Conservation (phyloP, 2,888 invertebrate genomes). For the Diloba caeruleocephala region DNA sequence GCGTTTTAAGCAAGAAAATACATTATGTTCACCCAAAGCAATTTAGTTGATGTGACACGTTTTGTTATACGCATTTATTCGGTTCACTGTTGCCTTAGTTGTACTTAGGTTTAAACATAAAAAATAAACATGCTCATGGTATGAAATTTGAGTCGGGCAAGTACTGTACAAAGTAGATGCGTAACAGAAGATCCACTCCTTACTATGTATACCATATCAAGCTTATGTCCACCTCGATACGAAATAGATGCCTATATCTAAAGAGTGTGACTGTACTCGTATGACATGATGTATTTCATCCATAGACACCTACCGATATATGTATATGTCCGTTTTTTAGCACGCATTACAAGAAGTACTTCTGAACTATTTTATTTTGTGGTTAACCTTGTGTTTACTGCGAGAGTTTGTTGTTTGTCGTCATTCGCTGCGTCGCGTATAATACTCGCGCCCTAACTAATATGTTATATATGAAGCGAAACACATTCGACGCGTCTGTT, state of each 20-base stretch:
- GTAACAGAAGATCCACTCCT: background rate
- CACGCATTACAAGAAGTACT: background rate
- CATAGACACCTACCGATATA: no score
- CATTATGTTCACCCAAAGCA: constrained; percentile 21
- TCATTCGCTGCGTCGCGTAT: background rate
- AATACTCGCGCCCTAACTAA: background rate
- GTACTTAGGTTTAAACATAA: constrained; percentile 8
- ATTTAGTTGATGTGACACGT: constrained; percentile 28
- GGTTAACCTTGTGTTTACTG: background rate
- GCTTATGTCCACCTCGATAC: no score
- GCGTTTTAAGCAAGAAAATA: constrained; percentile 28
- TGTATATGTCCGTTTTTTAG: background rate
- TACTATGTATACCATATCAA: background rate
- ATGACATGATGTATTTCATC: no score
- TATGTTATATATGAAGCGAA: background rate
- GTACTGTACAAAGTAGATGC: background rate
- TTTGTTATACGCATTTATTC: constrained; percentile 16
- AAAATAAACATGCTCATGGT: constrained; percentile 13
- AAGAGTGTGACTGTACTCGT: no score
- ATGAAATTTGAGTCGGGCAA: constrained; percentile 8
- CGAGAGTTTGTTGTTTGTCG: background rate
- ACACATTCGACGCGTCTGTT: background rate
- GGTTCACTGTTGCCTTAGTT: background rate
- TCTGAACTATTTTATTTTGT: background rate
- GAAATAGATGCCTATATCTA: no score